Base-by-base conservation (phyloP, 2,888 invertebrate genomes). In the Sinotaia quadrata region DNA sequence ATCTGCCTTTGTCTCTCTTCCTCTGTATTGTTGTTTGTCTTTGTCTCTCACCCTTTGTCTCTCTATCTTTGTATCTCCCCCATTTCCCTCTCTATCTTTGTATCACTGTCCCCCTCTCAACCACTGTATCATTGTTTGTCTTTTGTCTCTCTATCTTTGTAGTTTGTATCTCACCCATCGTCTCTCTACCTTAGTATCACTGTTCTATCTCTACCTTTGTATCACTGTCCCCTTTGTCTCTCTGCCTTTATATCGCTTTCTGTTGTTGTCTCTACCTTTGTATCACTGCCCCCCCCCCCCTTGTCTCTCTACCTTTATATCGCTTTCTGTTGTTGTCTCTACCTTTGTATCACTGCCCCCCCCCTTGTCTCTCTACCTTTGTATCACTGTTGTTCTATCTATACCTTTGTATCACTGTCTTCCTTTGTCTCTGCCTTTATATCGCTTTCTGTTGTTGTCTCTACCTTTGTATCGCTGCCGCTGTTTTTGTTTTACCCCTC, bases 31-130 rank as follows among this genome's bases (percentile, higher is more conserved):
- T 12, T 58, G 29, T 31, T 37, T 58, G n/a, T n/a, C 58, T 33
- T 21, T 56, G n/a, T 56, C 56, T 31, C 56, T 31, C 33, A 36
- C 58, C 36, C 34, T 58, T 37, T 58, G 29, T 58, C 58, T 34
- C 21, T 58, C 34, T 58, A 12, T 58, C 34, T 34, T 4, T 58
- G 36, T 58, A n/a, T 58, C 34, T 58, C 33, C 5, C 47, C 41
- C 8, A 33, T 4, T 37, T n/a, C 34, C 33, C 34, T 2, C 31
- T 34, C 57, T 44, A 18, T 7, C 31, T 27, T 24, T 27, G 5
- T 12, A 21, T 18, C 29, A 5, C 10, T 12, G 5, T 31, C 33
- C 18, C 56, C 24, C 33, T 56, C 29, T 31, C 33, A 18, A 15
- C 24, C 56, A 29, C 29, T 12, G 12, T 7, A 21, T 18, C 18